These are phyloP conservation scores for Tachysurus fulvidraco DNA, from an alignment of 2,113 vertebrate species.

Conservation along the genomic window DNA sequence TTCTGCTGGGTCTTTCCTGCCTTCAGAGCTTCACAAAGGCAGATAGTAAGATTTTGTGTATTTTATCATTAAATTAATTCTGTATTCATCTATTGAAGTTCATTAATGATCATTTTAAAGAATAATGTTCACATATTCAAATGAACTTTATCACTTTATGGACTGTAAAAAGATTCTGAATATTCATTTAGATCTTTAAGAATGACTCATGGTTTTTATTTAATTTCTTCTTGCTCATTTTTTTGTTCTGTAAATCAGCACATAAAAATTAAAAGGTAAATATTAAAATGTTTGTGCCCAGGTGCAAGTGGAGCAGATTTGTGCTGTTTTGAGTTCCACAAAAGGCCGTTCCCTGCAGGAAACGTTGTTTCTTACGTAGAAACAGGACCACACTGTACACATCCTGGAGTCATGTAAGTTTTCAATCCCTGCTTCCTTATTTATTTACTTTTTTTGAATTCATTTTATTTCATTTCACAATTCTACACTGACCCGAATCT, in stretches of 20 bases:
- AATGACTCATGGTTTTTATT: no score
- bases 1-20: slow-evolving; percentile 1
- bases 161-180: neutral
- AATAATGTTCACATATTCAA: no score
- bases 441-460: neutral
- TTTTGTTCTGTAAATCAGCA: no score
- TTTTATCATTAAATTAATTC: no score
- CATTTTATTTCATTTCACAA: neutral
- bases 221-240: no score
- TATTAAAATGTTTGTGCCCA: neutral
- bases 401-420: slow-evolving; percentile 61
- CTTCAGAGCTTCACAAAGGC: slow-evolving; percentile 3
- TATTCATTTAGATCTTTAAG: no score
- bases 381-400: slow-evolving; percentile 42
- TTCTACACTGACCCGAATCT: neutral
- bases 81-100: no score
- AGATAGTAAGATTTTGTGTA: neutral
- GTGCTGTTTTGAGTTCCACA: slow-evolving; percentile 13
- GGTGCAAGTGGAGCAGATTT: neutral
- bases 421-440: neutral
- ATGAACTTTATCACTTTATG: neutral
- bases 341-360: neutral
- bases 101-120: no score
- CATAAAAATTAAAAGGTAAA: neutral
- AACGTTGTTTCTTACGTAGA: slow-evolving; percentile 5